phyloP scores from a whole-genome alignment of 1,140 invertebrate genomes.

The Drosophila serrata region DNA sequence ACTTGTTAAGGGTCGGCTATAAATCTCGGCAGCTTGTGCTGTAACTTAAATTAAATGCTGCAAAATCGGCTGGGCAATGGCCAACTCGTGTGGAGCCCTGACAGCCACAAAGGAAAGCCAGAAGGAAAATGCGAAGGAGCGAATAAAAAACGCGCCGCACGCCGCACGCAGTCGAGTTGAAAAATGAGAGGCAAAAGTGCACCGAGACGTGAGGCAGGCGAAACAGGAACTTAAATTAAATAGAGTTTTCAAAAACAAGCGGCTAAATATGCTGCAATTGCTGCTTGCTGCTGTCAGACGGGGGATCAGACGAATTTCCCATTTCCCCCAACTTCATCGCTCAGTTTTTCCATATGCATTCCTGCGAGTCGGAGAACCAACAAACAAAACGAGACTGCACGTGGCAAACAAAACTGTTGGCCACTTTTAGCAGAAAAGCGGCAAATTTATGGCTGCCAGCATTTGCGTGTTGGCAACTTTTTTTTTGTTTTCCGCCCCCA shows the following conservation, averaged over 20 bases:
- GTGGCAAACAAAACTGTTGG: conserved; percentile 74
- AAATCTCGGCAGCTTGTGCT: conserved; percentile 79
- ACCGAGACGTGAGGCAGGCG: conserved; percentile 55
- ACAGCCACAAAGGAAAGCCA: conserved; percentile 38
- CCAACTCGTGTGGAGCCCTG: conserved; percentile 30
- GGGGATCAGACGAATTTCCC: conserved; percentile 19
- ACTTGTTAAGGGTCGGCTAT: conserved; percentile 82
- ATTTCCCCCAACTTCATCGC: conserved; percentile 11
- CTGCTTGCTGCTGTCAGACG: conserved; percentile 11
- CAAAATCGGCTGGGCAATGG: conserved; percentile 72
- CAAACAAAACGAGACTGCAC: conserved; percentile 55
- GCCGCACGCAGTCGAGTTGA: conserved; percentile 56
- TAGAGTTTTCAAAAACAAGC: conserved; percentile 80
- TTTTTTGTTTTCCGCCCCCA: conserved; percentile 10
- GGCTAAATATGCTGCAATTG: conserved; percentile 72
- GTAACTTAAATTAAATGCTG: conserved; percentile 84
- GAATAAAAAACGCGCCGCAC: conserved; percentile 41
- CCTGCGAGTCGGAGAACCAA: conserved; percentile 32
- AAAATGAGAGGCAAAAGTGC: conserved; percentile 69
- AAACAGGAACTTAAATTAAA: conserved; percentile 63
- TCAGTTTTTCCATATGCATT: conserved; percentile 55
- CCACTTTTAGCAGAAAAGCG: conserved; percentile 74
- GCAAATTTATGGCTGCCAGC: conserved; percentile 74
- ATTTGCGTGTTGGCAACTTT: conserved; percentile 74
- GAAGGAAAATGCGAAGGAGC: conserved; percentile 24